A percentile compares a stretch with the other conserved stretches of the same genome.
Evolutionary conservation across 2,797 vertebrate genomes (phyloP).

Genomic region (Rhinophrynus dorsalis): DNA sequence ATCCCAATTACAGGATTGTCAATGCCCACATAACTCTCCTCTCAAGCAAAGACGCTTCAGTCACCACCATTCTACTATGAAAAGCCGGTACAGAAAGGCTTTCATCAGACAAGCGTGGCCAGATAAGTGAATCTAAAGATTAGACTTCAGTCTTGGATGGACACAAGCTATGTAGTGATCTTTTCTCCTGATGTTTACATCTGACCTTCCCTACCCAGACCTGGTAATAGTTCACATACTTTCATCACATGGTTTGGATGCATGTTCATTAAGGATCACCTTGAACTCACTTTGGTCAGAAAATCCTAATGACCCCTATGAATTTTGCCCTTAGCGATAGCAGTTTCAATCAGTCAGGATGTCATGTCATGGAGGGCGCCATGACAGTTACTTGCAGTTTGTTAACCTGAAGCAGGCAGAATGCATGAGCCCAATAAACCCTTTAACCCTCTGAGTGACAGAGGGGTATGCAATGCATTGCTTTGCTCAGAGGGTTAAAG

Average conservation of each 20-base stretch:
- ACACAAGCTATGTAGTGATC: conserved; percentile 52
- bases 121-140: conserved; percentile 56
- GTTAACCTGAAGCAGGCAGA: too few relatives aligned
- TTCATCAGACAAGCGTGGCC: conserved; percentile 52
- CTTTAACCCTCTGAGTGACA: too few relatives aligned
- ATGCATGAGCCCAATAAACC: too few relatives aligned
- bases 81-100: conserved; percentile 11
- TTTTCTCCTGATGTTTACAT: background rate
- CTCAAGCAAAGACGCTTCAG: conserved; percentile 7
- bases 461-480: too few relatives aligned
- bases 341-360: too few relatives aligned
- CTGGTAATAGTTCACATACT: background rate
- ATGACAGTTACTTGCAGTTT: too few relatives aligned
- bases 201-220: background rate
- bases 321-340: too few relatives aligned
- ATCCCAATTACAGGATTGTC: conserved; percentile 1
- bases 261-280: too few relatives aligned
- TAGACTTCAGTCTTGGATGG: conserved; percentile 54
- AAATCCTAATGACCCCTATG: too few relatives aligned
- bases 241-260: background rate
- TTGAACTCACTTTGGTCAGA: too few relatives aligned
- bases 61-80: background rate
- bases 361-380: too few relatives aligned
- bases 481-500: too few relatives aligned
- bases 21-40: background rate